A percentile compares a stretch with the other conserved stretches of the same genome.
These are phyloP conservation scores for Benthosema pterotum DNA, from an alignment of 2,797 vertebrate genomes.

Conservation along the genomic window DNA sequence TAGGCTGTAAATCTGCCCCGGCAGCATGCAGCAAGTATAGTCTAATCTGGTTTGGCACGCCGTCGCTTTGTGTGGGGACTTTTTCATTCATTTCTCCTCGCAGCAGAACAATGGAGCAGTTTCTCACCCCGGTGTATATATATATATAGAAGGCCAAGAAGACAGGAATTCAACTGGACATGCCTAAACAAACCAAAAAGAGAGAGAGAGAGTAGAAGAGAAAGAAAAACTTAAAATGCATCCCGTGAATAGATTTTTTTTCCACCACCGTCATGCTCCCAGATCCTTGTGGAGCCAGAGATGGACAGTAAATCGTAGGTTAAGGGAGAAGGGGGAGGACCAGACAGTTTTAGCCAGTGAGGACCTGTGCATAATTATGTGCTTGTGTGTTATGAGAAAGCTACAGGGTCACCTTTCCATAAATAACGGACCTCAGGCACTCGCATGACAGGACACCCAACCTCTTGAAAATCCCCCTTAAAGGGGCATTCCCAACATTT, in stretches of 20 bases:
- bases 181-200: no score
- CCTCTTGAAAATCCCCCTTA: conserved; percentile 28
- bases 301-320: conserved; percentile 40
- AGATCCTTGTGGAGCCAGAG: conserved; percentile 33
- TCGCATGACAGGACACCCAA: conserved; percentile 4
- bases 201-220: no score
- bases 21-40: not conserved
- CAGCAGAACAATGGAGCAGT: not conserved
- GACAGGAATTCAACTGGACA: no score
- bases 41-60: not conserved
- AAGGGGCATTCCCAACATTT: no score
- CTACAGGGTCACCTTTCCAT: conserved; percentile 16
- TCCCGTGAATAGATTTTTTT: conserved; percentile 10
- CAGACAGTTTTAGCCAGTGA: conserved; percentile 38
- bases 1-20: conserved; percentile 12
- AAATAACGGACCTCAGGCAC: conserved; percentile 24
- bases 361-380: conserved; percentile 58
- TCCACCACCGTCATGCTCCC: conserved; percentile 20
- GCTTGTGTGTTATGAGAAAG: conserved; percentile 43
- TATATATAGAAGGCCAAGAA: not conserved
- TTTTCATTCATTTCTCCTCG: not conserved
- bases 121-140: not conserved
- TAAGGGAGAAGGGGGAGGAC: conserved; percentile 47
- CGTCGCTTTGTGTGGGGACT: no score
- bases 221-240: no score